Conservation (phyloP, 2,113 vertebrate genomes). For the Pelmatolapia mariae region DNA sequence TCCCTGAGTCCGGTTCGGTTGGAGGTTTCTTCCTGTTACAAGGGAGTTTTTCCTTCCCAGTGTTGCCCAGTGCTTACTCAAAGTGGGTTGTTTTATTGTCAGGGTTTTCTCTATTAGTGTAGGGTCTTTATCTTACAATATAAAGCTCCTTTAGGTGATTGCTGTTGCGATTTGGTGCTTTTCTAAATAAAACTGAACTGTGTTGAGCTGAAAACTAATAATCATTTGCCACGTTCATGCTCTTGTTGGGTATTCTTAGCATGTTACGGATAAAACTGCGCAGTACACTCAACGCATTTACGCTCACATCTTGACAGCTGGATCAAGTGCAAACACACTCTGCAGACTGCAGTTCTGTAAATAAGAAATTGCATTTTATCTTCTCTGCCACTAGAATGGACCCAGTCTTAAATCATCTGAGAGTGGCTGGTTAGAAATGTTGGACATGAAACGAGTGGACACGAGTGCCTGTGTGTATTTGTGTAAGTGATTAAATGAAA, state of each 20-base stretch:
- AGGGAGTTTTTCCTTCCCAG: not conserved
- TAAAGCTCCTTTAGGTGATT: not conserved
- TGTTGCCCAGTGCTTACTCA: not conserved
- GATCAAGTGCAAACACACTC: not conserved
- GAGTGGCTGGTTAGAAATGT: not conserved
- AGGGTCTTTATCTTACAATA: not conserved
- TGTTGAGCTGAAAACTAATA: not conserved
- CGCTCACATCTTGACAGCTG: not conserved
- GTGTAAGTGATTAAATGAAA: slow-evolving; percentile 1
- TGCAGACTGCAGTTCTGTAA: not conserved
- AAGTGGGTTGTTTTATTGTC: not conserved
- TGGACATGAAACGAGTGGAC: not conserved
- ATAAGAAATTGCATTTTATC: not conserved
- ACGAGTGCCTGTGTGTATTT: not conserved
- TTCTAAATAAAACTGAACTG: not conserved
- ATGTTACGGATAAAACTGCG: not conserved
- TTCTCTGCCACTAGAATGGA: not conserved
- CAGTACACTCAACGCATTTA: not conserved
- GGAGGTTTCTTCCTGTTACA: not conserved
- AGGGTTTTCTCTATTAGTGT: not conserved
- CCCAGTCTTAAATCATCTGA: not conserved
- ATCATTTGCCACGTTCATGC: not conserved
- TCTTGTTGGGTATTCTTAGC: not conserved
- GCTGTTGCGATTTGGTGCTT: not conserved
- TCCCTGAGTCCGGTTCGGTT: not conserved